A percentile compares a stretch with the other conserved stretches of the same genome.
Evolutionary conservation across 1,140 invertebrate genomes (phyloP).

Genomic region (Pogonomyrmex barbatus): DNA sequence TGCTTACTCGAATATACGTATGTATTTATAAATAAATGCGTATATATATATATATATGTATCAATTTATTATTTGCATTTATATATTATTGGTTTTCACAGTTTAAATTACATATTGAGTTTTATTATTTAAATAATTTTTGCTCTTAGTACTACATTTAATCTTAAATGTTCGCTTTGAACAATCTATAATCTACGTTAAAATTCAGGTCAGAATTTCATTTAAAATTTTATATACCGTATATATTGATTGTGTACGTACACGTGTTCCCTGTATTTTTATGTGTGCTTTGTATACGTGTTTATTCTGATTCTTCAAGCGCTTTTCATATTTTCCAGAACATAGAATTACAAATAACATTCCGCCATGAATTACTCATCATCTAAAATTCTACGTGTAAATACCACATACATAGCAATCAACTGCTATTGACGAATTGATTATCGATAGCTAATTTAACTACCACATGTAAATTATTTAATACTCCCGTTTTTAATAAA

Average conservation of each 20-base stretch:
- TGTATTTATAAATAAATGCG: background rate
- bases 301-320: background rate
- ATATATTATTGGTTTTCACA: background rate
- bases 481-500: too few relatives aligned
- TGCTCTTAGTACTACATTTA: background rate
- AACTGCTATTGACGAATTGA: background rate
- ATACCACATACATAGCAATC: background rate
- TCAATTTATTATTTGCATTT: too few relatives aligned
- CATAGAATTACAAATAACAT: background rate
- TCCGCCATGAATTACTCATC: background rate
- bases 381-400: background rate
- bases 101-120: background rate
- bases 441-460: conserved; percentile 5
- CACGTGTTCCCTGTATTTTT: background rate
- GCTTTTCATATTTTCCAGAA: background rate
- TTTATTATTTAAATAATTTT: background rate
- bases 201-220: background rate
- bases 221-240: background rate
- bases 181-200: background rate
- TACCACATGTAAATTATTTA: background rate
- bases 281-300: background rate
- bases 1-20: background rate
- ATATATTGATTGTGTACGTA: background rate
- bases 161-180: background rate
- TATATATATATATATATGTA: too few relatives aligned